Evolutionary conservation across 2,888 invertebrate genomes (phyloP).

Genomic region (Dichetophora obliterata): DNA sequence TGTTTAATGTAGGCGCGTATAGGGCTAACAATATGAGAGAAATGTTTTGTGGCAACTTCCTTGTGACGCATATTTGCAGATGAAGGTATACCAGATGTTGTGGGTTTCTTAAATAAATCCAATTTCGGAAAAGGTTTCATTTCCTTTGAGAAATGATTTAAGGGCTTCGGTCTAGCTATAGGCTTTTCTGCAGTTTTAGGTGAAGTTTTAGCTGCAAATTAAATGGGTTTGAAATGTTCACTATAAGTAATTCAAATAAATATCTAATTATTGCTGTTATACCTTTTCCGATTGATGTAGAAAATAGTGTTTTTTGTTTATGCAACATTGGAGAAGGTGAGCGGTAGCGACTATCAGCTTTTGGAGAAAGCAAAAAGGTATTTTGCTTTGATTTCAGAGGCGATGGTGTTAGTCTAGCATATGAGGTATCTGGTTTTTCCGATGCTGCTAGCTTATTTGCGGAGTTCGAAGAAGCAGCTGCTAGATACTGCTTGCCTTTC

Average conservation of each 20-base stretch:
- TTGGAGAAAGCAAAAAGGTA: slow-evolving; percentile 53
- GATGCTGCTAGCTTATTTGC: neutral
- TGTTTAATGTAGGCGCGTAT: slow-evolving; percentile 69
- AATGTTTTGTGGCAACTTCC: slow-evolving; percentile 51
- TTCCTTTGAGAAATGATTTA: slow-evolving; percentile 43
- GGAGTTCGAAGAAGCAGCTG: slow-evolving; percentile 43
- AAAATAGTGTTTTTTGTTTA: slow-evolving; percentile 31
- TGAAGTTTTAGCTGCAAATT: slow-evolving; percentile 14
- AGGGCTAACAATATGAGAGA: slow-evolving; percentile 68
- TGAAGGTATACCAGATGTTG: slow-evolving; percentile 41
- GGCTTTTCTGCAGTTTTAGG: slow-evolving; percentile 47
- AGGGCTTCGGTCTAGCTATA: slow-evolving; percentile 14
- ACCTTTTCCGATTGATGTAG: slow-evolving; percentile 18
- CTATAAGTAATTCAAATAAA: neutral
- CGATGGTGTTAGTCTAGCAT: neutral
- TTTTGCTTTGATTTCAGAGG: slow-evolving; percentile 41
- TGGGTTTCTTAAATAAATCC: slow-evolving; percentile 57
- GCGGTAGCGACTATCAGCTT: slow-evolving; percentile 43
- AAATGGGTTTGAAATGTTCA: neutral
- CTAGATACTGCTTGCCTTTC: slow-evolving; percentile 65
- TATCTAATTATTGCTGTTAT: neutral
- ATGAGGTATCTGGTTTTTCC: neutral
- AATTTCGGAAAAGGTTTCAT: slow-evolving; percentile 53
- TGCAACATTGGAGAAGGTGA: slow-evolving; percentile 44
- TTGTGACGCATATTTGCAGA: slow-evolving; percentile 47